Evolutionary conservation across 1,140 invertebrate species (phyloP).

Genomic region (Tetragnatha versicolor): DNA sequence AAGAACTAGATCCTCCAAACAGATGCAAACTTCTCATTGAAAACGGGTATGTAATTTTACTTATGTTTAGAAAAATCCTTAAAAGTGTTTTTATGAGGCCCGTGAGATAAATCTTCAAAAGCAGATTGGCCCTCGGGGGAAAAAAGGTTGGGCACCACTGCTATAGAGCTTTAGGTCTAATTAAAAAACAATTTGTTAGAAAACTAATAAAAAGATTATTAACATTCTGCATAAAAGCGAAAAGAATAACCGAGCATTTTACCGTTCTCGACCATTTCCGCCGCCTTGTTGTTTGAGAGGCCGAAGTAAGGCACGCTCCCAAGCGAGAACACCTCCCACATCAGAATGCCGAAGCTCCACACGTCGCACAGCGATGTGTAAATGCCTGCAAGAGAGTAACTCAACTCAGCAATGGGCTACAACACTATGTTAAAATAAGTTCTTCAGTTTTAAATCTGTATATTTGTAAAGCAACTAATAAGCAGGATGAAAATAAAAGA

Average conservation of each 20-base stretch:
- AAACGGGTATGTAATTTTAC: too few relatives aligned
- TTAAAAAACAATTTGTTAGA: background rate
- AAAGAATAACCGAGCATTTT: constrained; percentile 51
- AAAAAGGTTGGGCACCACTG: background rate
- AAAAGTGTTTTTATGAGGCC: too few relatives aligned
- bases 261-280: constrained; percentile 93
- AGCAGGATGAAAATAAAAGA: background rate
- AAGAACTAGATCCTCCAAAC: too few relatives aligned
- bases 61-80: too few relatives aligned
- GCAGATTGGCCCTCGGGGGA: too few relatives aligned
- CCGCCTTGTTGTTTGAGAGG: constrained; percentile 88
- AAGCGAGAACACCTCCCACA: constrained; percentile 96
- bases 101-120: too few relatives aligned
- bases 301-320: constrained; percentile 92
- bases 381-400: constrained; percentile 71
- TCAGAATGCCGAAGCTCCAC: constrained; percentile 96
- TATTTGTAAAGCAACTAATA: background rate
- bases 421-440: background rate
- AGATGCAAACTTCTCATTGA: too few relatives aligned
- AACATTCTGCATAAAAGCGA: background rate
- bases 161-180: background rate
- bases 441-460: background rate
- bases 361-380: constrained; percentile 96
- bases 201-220: background rate
- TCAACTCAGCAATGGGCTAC: background rate